These are phyloP conservation scores for Ormyrus pomaceus DNA, from an alignment of 2,888 invertebrate species.

Conservation along the genomic window DNA sequence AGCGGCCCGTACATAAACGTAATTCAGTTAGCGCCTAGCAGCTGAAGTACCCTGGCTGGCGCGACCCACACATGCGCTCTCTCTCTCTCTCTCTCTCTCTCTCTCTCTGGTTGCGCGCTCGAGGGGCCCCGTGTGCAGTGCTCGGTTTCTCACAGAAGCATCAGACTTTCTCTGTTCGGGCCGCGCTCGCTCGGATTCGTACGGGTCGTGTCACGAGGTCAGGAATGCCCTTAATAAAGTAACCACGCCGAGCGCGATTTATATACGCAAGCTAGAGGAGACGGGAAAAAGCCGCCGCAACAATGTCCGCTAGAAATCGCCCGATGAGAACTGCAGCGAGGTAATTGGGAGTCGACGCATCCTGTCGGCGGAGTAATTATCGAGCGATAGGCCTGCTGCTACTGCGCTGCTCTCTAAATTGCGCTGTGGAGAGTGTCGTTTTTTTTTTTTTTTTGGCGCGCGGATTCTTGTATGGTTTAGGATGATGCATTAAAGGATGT, in stretches of 20 bases:
- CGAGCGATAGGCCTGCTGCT: conserved; percentile 12
- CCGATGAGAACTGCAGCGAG: conserved; percentile 44
- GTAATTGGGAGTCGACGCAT: conserved; percentile 56
- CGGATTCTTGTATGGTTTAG: neutral
- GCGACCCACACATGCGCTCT: conserved; percentile 28
- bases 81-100: conserved; percentile 60
- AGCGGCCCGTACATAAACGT: neutral
- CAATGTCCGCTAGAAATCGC: conserved; percentile 56
- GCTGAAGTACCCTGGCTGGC: neutral
- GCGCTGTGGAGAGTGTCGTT: neutral
- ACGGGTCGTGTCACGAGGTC: conserved; percentile 64
- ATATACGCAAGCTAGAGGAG: conserved; percentile 11
- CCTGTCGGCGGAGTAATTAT: conserved; percentile 50
- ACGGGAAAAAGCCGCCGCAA: conserved; percentile 13
- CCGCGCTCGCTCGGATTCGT: conserved; percentile 61
- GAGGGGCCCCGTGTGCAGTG: conserved; percentile 33
- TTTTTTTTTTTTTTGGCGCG: neutral
- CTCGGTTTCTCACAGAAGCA: conserved; percentile 69
- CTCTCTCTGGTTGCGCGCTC: conserved; percentile 58
- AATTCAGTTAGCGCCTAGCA: conserved; percentile 25
- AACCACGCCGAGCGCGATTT: conserved; percentile 48
- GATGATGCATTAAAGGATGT: too few species aligned
- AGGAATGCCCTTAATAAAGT: conserved; percentile 73
- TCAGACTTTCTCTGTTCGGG: conserved; percentile 72
- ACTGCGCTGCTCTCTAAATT: conserved; percentile 15